A percentile compares a stretch with the other conserved stretches of the same genome.
These are phyloP conservation scores for Callimorpha dominula DNA, from an alignment of 2,888 invertebrate genomes.

Conservation along the genomic window DNA sequence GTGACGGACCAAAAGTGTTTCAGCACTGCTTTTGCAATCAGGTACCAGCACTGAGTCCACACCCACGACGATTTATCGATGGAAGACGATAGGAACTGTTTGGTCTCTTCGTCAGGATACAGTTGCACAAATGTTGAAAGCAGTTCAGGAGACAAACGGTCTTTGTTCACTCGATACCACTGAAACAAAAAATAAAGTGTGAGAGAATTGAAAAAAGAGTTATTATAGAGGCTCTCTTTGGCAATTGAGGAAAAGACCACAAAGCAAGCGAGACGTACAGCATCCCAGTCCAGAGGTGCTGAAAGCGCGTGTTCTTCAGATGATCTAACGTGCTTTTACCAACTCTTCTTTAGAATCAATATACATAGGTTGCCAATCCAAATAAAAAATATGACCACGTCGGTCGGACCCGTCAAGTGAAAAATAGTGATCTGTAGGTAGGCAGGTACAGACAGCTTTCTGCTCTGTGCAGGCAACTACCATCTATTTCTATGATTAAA, in stretches of 20 bases:
- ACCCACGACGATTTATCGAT: conserved; percentile 94
- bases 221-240: background rate
- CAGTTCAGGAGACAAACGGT: conserved; percentile 83
- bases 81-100: conserved; percentile 90
- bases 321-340: too few relatives aligned
- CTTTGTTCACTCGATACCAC: conserved; percentile 91
- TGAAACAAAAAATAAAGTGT: conserved; percentile 66
- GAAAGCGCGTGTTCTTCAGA: background rate
- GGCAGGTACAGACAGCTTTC: too few relatives aligned
- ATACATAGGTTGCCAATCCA: too few relatives aligned
- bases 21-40: conserved; percentile 93
- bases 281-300: background rate
- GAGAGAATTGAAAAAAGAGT: background rate
- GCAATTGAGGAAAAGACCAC: background rate
- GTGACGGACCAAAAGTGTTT: conserved; percentile 97
- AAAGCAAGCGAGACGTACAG: background rate
- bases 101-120: conserved; percentile 90
- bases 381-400: too few relatives aligned
- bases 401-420: too few relatives aligned
- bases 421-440: too few relatives aligned
- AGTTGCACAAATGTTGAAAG: conserved; percentile 89
- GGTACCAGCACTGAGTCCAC: conserved; percentile 96
- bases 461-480: too few relatives aligned
- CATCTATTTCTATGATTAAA: too few relatives aligned
- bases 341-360: too few relatives aligned